Evolutionary conservation across 2,113 vertebrate species (phyloP).

Genomic region (Lagopus muta): DNA sequence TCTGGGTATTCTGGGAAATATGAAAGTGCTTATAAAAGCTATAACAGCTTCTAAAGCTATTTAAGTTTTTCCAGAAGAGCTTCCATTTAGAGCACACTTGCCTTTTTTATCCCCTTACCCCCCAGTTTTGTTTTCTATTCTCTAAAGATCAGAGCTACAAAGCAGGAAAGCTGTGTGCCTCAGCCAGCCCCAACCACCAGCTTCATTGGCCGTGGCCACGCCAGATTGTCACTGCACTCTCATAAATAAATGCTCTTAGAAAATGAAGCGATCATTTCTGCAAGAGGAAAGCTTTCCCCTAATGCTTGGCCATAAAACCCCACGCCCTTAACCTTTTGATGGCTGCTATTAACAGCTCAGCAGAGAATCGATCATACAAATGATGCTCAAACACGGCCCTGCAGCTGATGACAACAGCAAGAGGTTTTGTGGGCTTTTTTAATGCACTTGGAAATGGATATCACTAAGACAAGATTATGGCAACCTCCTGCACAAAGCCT

Average conservation of each 20-base stretch:
- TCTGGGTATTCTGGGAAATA: not conserved
- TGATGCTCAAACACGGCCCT: not conserved
- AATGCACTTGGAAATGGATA: not conserved
- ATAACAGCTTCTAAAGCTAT: not conserved
- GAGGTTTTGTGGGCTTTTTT: not conserved
- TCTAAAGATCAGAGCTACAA: not conserved
- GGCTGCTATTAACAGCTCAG: slow-evolving; percentile 12
- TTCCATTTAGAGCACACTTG: not conserved
- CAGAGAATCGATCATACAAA: slow-evolving; percentile 18
- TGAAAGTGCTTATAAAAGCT: not conserved
- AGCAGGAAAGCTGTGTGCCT: not conserved
- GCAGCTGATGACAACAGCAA: not conserved
- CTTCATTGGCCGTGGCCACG: not conserved
- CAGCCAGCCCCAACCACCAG: not conserved
- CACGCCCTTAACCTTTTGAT: slow-evolving; percentile 27
- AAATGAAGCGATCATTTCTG: not conserved
- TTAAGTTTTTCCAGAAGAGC: not conserved
- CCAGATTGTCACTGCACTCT: not conserved
- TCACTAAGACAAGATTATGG: not conserved
- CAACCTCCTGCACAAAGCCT: not conserved
- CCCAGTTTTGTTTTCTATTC: not conserved
- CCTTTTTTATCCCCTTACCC: not conserved
- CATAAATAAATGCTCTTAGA: not conserved
- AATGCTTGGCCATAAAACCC: slow-evolving; percentile 16
- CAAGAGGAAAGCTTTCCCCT: not conserved